These are phyloP conservation scores for Eupelmus urozonus DNA, from an alignment of 2,888 invertebrate genomes.

Conservation along the genomic window DNA sequence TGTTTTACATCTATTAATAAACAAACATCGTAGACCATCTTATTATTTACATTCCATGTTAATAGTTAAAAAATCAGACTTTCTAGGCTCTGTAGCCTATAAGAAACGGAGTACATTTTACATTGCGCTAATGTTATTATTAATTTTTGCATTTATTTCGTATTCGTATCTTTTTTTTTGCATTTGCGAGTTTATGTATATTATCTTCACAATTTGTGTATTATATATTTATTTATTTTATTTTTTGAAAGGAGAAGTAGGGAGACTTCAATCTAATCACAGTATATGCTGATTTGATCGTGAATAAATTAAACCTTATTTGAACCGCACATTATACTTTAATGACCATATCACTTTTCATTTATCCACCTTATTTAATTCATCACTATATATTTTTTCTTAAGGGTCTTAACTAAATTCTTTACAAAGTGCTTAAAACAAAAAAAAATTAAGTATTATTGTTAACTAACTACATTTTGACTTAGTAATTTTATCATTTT, in stretches of 20 bases:
- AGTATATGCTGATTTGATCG: conserved; percentile 72
- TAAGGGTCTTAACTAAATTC: conserved; percentile 42
- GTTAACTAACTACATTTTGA: conserved; percentile 53
- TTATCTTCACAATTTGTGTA: conserved; percentile 50
- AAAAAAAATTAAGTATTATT: conserved; percentile 34
- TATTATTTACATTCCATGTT: conserved; percentile 61
- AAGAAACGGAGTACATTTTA: conserved; percentile 70
- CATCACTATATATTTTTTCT: conserved; percentile 40
- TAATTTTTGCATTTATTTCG: conserved; percentile 61
- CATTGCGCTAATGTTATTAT: conserved; percentile 65
- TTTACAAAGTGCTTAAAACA: conserved; percentile 44
- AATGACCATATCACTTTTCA: conserved; percentile 56
- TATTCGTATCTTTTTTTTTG: conserved; percentile 53
- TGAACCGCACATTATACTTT: conserved; percentile 52
- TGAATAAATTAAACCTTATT: conserved; percentile 68
- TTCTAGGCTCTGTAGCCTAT: conserved; percentile 73
- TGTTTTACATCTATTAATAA: conserved; percentile 73
- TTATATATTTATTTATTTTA: conserved; percentile 57
- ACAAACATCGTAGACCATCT: conserved; percentile 71
- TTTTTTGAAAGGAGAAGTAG: conserved; percentile 57
- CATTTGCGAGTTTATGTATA: conserved; percentile 54
- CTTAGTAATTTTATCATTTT: conserved; percentile 48
- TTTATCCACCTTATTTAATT: conserved; percentile 46
- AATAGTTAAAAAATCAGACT: conserved; percentile 77
- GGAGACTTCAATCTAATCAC: conserved; percentile 73